phyloP scores from a whole-genome alignment of 2,888 invertebrate genomes.

The Eupithecia centaureata region DNA sequence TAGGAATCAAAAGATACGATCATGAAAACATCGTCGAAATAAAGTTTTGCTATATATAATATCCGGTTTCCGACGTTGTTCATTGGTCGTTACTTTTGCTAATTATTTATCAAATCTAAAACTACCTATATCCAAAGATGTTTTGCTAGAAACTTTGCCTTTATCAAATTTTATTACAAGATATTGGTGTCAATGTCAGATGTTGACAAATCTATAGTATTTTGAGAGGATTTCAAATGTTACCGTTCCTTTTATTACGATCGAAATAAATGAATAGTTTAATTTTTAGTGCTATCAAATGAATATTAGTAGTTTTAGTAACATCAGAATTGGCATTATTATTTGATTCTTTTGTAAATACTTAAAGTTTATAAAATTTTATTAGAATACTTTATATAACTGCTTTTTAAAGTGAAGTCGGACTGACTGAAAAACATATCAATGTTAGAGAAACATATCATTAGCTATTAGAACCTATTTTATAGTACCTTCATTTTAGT shows the following conservation, averaged over 20 bases:
- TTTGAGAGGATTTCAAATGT: too few relatives aligned
- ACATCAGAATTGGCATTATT: neutral
- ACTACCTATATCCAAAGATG: neutral
- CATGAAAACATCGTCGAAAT: neutral
- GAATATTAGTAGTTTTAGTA: too few relatives aligned
- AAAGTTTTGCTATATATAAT: neutral
- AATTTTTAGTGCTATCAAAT: too few relatives aligned
- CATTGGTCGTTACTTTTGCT: neutral
- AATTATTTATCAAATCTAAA: neutral
- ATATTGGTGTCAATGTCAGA: too few relatives aligned
- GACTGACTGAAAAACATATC: slow-evolving; percentile 32
- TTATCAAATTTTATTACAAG: too few relatives aligned
- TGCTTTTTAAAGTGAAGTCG: slow-evolving; percentile 28
- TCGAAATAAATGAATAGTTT: too few relatives aligned
- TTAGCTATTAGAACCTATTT: slow-evolving; percentile 3
- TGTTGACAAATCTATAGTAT: too few relatives aligned
- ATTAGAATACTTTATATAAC: slow-evolving; percentile 14
- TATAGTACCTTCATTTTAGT: slow-evolving; percentile 4
- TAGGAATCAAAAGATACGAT: neutral
- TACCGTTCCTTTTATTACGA: too few relatives aligned
- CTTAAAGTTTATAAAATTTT: slow-evolving; percentile 1
- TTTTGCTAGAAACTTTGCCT: too few relatives aligned
- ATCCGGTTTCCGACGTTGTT: neutral
- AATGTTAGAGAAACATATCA: slow-evolving; percentile 23
- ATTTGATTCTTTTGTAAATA: slow-evolving; percentile 24